A percentile compares a stretch with the other conserved stretches of the same genome.
These are phyloP conservation scores for Catagonus wagneri DNA, from an alignment of 2,113 vertebrate genomes.

Conservation along the genomic window DNA sequence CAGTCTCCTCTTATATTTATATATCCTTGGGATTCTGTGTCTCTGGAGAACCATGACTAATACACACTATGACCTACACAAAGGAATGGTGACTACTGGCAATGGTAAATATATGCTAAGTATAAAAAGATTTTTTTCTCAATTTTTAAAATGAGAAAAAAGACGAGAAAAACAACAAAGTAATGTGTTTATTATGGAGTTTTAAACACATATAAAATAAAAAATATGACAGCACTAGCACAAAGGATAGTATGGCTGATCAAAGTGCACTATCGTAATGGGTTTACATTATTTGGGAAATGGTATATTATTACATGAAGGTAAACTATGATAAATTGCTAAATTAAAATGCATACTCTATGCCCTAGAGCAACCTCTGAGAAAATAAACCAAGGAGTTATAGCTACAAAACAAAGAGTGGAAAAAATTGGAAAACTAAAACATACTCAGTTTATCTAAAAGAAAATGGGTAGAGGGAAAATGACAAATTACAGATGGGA, in stretches of 20 bases:
- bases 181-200: neutral
- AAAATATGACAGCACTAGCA: neutral
- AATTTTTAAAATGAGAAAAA: neutral
- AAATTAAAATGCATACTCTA: slow-evolving; percentile 37
- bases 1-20: neutral
- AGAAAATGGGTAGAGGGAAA: neutral
- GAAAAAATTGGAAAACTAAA: slow-evolving; percentile 13
- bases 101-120: neutral
- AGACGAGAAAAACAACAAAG: neutral
- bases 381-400: slow-evolving; percentile 7
- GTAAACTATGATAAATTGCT: neutral
- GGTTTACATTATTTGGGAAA: slow-evolving; percentile 26
- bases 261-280: neutral
- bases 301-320: neutral
- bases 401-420: slow-evolving; percentile 11
- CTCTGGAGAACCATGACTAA: neutral
- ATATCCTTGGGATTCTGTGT: neutral
- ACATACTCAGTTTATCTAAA: slow-evolving; percentile 35
- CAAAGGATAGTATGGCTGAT: neutral
- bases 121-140: neutral
- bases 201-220: neutral
- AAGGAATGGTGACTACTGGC: slow-evolving; percentile 21
- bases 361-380: slow-evolving; percentile 8
- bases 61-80: neutral
- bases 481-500: neutral